Base-by-base conservation (phyloP, 92 coral and sea anemone species). In the Bergia sp. region DNA sequence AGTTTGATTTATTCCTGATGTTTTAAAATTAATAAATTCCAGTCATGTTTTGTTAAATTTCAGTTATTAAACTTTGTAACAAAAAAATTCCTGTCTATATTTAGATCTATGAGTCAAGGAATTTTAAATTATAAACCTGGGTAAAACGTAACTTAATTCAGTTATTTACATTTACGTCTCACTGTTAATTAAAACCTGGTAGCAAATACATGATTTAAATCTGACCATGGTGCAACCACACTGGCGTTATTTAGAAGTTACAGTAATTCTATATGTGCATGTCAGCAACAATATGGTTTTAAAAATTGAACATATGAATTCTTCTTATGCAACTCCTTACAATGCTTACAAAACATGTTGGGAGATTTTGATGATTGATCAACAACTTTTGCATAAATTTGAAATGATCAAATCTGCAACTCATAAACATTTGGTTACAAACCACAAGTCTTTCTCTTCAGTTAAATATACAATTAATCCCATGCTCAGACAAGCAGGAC, bases 1-100 rank as follows among this genome's bases (percentile, higher is more conserved):
- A 42, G 45, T 71, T 84, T 84, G 87, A 84, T 84, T 84, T 84
- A 84, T 84, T 84, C 87, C 69, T 84, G 78, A 47, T 71, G 43
- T 80, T 84, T 69, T 37, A 84, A 72, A 71, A 84, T 74, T 84
- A 84, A 84, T 84, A 45, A 72, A 84, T 71, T 45, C 79, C 87
- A 69, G 79, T 45, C 87, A 84, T 84, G 77, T 75, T 84, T 74
- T 49, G 79, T 18, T 74, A 69, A 45, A 69, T 72, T 72, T 67
- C 43, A 42, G 67, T 84, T 84, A 72, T 69, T 84, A 69, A 84
- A 69, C 37, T 44, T 84, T 73, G 42, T 37, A 69, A 71, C 36
- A 47, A 37, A 83, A 66, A 21, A 83, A 42, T 21, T 44, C 36
- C 55, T 36, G 55, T 57, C 72, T 1, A 36, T 0, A 2, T 73